phyloP scores from a whole-genome alignment of 2,888 invertebrate species.

The Emmelina monodactyla region DNA sequence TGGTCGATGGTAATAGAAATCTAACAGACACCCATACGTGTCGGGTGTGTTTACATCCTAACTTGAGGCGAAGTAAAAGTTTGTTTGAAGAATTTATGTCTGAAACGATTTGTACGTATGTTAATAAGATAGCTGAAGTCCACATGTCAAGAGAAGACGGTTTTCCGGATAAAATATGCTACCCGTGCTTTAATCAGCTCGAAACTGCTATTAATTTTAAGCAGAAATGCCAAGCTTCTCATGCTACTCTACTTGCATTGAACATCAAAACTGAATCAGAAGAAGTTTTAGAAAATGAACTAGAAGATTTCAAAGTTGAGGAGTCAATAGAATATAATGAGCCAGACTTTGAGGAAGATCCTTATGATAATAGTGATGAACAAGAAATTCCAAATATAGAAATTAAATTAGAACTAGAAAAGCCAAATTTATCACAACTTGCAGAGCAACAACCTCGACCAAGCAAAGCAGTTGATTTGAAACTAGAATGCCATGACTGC shows the following conservation, averaged over 20 bases:
- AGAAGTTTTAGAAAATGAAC: neutral
- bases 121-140: neutral
- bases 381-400: no score
- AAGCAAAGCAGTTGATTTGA: neutral
- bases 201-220: neutral
- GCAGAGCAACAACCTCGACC: neutral
- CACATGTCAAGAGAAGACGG: neutral
- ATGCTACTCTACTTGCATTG: neutral
- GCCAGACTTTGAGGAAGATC: neutral
- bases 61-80: neutral
- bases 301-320: neutral
- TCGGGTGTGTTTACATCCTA: neutral
- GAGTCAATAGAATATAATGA: neutral
- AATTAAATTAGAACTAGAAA: neutral
- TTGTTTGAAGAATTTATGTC: neutral
- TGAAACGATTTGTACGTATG: neutral
- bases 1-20: no score
- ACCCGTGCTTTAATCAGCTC: neutral
- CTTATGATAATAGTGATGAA: no score
- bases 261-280: neutral
- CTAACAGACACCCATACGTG: no score
- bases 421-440: neutral
- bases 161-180: neutral
- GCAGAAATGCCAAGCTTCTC: neutral
- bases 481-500: slow-evolving; percentile 14